Conservation (phyloP, 2,888 invertebrate species). For the Pachycephus smyrnensis region DNA sequence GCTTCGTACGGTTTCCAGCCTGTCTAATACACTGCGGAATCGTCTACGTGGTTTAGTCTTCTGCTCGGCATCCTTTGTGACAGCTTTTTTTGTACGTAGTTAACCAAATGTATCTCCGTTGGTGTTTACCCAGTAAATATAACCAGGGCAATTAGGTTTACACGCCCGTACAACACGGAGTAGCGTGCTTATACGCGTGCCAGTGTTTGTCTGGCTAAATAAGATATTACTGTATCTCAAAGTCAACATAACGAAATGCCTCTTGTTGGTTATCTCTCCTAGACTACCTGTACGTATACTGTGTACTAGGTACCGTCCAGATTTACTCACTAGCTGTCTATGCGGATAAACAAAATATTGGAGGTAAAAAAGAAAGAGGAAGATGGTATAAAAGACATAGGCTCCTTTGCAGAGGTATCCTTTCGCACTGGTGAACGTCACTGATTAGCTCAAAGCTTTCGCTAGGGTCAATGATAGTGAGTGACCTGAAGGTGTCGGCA, state of each 20-base stretch:
- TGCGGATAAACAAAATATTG: not conserved
- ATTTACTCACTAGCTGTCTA: not conserved
- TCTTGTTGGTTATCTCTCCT: not conserved
- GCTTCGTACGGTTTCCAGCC: no score
- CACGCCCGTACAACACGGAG: conserved; percentile 19
- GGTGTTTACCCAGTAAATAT: conserved; percentile 49
- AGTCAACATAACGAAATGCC: conserved; percentile 2
- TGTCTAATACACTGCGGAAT: no score
- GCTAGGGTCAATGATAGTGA: no score
- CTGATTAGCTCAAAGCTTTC: no score
- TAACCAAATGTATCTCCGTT: not conserved
- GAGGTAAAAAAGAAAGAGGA: no score
- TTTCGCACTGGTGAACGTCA: no score
- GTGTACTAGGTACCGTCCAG: not conserved
- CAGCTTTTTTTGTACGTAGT: no score
- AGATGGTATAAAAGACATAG: no score
- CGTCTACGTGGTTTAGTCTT: no score
- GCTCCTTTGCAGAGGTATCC: no score
- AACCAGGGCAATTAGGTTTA: conserved; percentile 44
- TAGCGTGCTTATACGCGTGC: conserved; percentile 46
- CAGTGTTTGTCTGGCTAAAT: conserved; percentile 63
- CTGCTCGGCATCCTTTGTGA: no score
- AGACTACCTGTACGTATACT: not conserved
- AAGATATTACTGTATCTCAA: conserved; percentile 49
- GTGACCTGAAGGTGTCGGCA: no score